Percentiles rank a stretch among this genome's conserved stretches.
Evolutionary conservation across 64 coral and sea anemone species (phyloP).

Genomic region (Pocillopora verrucosa): DNA sequence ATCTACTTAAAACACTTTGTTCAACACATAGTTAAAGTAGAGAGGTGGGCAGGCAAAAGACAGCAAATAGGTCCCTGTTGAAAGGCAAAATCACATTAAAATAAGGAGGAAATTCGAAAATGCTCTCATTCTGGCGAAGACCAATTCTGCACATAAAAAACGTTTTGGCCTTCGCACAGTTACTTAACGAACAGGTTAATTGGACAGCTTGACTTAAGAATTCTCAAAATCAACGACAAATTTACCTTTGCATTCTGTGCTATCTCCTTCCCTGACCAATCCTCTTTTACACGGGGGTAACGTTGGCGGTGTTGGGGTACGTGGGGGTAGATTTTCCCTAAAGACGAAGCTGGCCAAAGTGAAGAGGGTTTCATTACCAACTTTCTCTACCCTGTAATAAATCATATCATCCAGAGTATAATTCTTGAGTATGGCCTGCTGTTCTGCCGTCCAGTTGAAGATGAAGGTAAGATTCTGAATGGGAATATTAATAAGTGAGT

Average conservation of each 20-base stretch:
- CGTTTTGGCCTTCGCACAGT: no score
- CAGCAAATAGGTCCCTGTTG: no score
- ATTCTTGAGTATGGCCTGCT: slow-evolving; percentile 33
- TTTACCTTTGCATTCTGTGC: slow-evolving; percentile 1
- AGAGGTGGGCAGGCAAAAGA: no score
- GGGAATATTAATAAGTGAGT: slow-evolving; percentile 26
- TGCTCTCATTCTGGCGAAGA: no score
- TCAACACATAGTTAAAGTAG: no score
- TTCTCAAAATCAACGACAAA: background rate
- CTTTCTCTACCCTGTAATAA: slow-evolving; percentile 9
- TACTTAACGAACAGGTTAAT: no score
- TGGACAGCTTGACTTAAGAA: no score
- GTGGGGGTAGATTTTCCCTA: background rate
- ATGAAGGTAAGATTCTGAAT: slow-evolving; percentile 60
- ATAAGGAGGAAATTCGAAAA: no score
- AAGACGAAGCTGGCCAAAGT: background rate
- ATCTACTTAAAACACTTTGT: no score
- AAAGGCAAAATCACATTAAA: no score
- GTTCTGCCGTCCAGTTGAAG: slow-evolving; percentile 47
- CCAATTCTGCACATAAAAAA: no score
- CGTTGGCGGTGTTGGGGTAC: background rate
- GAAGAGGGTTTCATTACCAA: background rate
- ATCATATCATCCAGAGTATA: slow-evolving; percentile 50
- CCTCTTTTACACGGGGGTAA: slow-evolving; percentile 1
- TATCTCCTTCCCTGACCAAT: background rate